Percentiles rank a stretch among this genome's conserved stretches.
These are phyloP conservation scores for Oryzias curvinotus DNA, from an alignment of 2,113 vertebrate genomes.

Conservation along the genomic window DNA sequence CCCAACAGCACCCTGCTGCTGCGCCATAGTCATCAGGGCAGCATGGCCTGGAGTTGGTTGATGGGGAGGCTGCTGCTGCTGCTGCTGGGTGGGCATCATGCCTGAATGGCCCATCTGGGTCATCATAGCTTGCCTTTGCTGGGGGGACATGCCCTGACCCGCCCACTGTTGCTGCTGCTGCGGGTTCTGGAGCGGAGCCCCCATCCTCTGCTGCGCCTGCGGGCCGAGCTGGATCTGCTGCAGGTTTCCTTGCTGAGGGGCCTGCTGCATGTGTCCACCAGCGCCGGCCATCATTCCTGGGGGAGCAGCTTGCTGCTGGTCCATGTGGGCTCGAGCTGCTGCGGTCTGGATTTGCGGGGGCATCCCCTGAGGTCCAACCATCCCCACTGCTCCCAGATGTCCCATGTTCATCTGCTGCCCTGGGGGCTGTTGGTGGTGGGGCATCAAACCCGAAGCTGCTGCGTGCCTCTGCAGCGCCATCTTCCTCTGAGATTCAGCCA, in stretches of 20 bases:
- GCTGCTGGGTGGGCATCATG: slow-evolving; percentile 76
- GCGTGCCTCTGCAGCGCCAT: slow-evolving; percentile 90
- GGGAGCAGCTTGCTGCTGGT: slow-evolving; percentile 61
- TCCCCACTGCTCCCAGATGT: slow-evolving; percentile 71
- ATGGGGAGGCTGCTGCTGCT: slow-evolving; percentile 75
- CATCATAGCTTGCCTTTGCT: slow-evolving; percentile 89
- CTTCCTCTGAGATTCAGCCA: slow-evolving; percentile 93
- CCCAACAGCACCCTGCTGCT: slow-evolving; percentile 58
- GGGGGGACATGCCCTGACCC: slow-evolving; percentile 66
- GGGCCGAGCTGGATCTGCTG: slow-evolving; percentile 48
- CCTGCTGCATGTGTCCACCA: slow-evolving; percentile 66
- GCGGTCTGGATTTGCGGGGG: slow-evolving; percentile 69
- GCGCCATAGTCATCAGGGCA: slow-evolving; percentile 80
- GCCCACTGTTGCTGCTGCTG: slow-evolving; percentile 76
- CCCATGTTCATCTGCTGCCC: slow-evolving; percentile 85
- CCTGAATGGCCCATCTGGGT: slow-evolving; percentile 84
- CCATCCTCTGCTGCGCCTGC: slow-evolving; percentile 78
- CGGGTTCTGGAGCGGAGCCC: slow-evolving; percentile 69
- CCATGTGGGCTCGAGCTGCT: slow-evolving; percentile 67
- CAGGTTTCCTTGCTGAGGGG: slow-evolving; percentile 67
- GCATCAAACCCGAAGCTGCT: slow-evolving; percentile 72
- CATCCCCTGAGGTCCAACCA: slow-evolving; percentile 78
- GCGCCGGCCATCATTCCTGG: slow-evolving; percentile 76
- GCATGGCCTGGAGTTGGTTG: slow-evolving; percentile 77
- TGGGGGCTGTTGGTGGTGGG: slow-evolving; percentile 82